Conservation (phyloP, 2,113 vertebrate genomes). For the Carassius auratus region DNA sequence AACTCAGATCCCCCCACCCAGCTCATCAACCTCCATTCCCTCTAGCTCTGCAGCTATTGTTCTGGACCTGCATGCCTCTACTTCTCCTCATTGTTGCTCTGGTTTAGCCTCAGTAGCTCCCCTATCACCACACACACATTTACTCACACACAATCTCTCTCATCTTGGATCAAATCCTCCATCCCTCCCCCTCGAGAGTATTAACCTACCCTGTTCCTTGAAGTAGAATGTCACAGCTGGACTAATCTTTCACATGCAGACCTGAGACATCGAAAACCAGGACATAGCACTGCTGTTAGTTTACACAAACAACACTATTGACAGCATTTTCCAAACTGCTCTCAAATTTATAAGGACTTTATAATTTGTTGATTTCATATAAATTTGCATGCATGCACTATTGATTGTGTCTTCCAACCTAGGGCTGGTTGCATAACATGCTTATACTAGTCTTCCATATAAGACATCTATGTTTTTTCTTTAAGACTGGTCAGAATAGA, state of each 20-base stretch:
- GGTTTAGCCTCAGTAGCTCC: constrained; percentile 34
- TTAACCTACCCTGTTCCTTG: constrained; percentile 22
- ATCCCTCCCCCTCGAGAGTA: not conserved
- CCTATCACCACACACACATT: constrained; percentile 24
- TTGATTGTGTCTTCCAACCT: not conserved
- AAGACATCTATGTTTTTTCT: no score
- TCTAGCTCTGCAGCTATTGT: constrained; percentile 27
- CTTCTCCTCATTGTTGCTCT: constrained; percentile 26
- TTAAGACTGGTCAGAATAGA: no score
- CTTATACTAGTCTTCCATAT: no score
- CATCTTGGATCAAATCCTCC: constrained; percentile 26
- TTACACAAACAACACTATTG: not conserved
- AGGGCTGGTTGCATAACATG: no score
- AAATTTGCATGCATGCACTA: not conserved
- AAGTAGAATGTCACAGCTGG: constrained; percentile 38
- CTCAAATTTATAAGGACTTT: not conserved
- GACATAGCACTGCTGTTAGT: not conserved
- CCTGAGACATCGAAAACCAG: not conserved
- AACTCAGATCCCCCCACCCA: constrained; percentile 11
- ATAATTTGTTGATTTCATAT: not conserved
- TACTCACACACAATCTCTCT: constrained; percentile 13
- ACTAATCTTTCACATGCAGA: constrained; percentile 5
- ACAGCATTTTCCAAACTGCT: not conserved
- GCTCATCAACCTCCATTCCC: not conserved
- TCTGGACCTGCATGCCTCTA: constrained; percentile 14